Evolutionary conservation across 92 coral and sea anemone genomes (phyloP).

Genomic region (Zoanthus solanderi): DNA sequence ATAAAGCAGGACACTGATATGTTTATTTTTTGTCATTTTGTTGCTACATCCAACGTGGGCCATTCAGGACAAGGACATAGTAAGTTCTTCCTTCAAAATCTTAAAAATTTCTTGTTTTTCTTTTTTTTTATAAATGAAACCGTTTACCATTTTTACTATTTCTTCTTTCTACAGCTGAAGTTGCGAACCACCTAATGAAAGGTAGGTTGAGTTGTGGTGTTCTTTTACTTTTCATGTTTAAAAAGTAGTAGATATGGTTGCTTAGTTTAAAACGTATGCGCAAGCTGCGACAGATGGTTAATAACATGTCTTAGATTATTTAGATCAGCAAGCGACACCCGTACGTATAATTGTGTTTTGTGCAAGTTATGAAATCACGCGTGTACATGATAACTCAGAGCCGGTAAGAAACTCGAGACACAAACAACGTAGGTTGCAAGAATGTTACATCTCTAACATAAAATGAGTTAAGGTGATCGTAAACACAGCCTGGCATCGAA

Average conservation of each 20-base stretch:
- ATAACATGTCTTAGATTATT: no score
- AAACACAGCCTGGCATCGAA: no score
- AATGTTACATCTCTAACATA: no score
- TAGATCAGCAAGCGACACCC: no score
- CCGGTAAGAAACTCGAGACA: no score
- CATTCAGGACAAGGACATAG: constrained; percentile 72
- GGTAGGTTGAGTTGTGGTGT: constrained; percentile 59
- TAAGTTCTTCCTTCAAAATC: constrained; percentile 32
- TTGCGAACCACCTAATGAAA: constrained; percentile 95
- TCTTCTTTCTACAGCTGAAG: constrained; percentile 71
- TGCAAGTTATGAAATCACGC: no score
- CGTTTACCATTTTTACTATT: background rate
- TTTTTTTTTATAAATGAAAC: background rate
- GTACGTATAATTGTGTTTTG: no score
- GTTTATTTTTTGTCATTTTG: background rate
- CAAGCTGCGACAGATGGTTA: no score
- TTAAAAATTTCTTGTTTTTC: background rate
- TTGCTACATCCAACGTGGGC: background rate
- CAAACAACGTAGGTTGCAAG: no score
- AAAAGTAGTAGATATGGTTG: background rate
- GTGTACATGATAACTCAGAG: no score
- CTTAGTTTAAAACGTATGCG: no score
- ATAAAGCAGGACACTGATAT: background rate
- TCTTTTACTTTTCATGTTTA: background rate
- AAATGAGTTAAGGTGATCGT: no score